phyloP scores from a whole-genome alignment of 2,797 vertebrate species.

The Lacerta viridis region DNA sequence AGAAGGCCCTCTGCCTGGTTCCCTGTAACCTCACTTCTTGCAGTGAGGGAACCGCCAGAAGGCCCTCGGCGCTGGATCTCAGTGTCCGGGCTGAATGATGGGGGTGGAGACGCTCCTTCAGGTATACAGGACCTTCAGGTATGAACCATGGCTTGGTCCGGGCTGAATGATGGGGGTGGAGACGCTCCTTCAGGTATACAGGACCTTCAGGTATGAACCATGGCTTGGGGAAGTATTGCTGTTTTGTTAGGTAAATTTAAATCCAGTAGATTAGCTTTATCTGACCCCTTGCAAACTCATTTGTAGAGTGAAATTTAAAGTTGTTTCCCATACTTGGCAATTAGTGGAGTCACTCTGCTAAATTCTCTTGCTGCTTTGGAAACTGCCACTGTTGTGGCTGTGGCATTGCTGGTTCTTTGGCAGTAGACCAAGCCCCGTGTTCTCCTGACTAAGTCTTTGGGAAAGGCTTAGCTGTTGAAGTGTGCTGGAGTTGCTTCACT shows the following conservation, averaged over 20 bases:
- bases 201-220: too few relatives aligned
- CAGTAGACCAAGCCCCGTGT: too few relatives aligned
- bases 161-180: too few relatives aligned
- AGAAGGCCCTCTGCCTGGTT: too few relatives aligned
- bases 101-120: too few relatives aligned
- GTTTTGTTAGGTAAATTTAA: not conserved
- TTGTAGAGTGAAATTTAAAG: not conserved
- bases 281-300: not conserved
- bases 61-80: too few relatives aligned
- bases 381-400: slow-evolving; percentile 15
- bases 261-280: not conserved
- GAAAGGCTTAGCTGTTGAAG: not conserved
- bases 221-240: not conserved
- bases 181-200: too few relatives aligned
- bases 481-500: slow-evolving; percentile 9
- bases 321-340: not conserved
- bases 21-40: too few relatives aligned
- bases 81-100: too few relatives aligned
- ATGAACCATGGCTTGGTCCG: too few relatives aligned
- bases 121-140: too few relatives aligned
- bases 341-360: not conserved
- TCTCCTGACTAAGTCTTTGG: slow-evolving; percentile 2
- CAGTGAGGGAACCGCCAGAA: too few relatives aligned
- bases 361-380: not conserved
- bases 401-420: not conserved